Evolutionary conservation across 2,113 vertebrate species (phyloP).

Genomic region (Callipepla squamata): DNA sequence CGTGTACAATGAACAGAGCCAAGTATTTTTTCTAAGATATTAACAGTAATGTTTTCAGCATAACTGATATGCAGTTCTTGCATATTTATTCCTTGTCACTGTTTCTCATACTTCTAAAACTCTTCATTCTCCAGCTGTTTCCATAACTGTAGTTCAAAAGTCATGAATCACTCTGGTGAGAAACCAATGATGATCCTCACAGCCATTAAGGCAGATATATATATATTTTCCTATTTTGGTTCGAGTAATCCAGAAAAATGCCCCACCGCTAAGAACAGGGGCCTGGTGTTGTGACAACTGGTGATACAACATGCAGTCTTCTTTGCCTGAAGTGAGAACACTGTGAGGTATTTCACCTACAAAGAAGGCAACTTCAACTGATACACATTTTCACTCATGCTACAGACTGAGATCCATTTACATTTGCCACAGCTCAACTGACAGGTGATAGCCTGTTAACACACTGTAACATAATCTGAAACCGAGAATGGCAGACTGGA

Average conservation of each 20-base stretch:
- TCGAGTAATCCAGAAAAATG: background rate
- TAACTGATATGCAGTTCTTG: slow-evolving; percentile 23
- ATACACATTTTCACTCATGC: background rate
- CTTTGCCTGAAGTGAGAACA: background rate
- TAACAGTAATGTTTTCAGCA: slow-evolving; percentile 33
- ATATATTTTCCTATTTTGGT: background rate
- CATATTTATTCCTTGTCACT: background rate
- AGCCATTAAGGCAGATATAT: background rate
- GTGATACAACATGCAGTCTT: background rate
- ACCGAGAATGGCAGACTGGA: background rate
- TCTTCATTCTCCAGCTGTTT: background rate
- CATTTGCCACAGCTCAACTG: background rate
- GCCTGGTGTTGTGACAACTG: background rate
- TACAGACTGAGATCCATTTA: background rate
- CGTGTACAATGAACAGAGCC: background rate
- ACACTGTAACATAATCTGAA: background rate
- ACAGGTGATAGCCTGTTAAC: background rate
- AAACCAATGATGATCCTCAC: background rate
- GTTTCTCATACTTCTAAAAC: background rate
- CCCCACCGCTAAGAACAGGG: background rate
- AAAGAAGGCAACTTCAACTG: background rate
- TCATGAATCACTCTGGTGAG: background rate
- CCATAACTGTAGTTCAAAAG: background rate
- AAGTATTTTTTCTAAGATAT: slow-evolving; percentile 25
- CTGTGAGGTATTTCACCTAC: background rate